phyloP scores from a whole-genome alignment of 2,113 vertebrate genomes.

The Otus sunia region DNA sequence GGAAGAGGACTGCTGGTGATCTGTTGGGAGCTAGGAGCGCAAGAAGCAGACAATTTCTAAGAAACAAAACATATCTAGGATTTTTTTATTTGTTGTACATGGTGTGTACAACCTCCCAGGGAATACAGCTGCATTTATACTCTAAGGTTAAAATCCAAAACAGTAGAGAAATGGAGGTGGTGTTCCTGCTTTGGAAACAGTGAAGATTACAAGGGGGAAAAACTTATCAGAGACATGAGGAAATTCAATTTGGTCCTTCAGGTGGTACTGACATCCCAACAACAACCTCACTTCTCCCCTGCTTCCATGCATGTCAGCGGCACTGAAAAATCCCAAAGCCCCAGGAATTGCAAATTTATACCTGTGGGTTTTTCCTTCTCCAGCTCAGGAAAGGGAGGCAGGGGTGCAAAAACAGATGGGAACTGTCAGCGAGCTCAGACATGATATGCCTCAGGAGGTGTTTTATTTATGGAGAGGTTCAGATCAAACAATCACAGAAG shows the following conservation, averaged over 20 bases:
- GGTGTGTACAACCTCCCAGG: neutral
- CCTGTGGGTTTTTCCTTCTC: neutral
- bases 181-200: neutral
- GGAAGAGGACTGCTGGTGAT: fast-evolving
- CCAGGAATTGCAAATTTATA: neutral
- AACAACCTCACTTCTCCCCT: neutral
- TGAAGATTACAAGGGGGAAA: neutral
- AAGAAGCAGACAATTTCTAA: neutral
- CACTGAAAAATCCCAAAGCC: neutral
- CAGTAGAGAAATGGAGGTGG: neutral
- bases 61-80: neutral
- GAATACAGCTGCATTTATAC: neutral
- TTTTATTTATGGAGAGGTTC: neutral
- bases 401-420: neutral
- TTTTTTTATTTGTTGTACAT: neutral
- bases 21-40: fast-evolving
- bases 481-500: neutral
- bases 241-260: neutral
- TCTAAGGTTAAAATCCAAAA: neutral
- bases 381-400: neutral
- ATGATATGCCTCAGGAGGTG: neutral
- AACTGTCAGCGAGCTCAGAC: neutral
- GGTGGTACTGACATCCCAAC: neutral
- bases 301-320: neutral
- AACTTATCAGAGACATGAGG: neutral